Conservation (phyloP, 2,888 invertebrate genomes). For the Liposcelis brunnea region DNA sequence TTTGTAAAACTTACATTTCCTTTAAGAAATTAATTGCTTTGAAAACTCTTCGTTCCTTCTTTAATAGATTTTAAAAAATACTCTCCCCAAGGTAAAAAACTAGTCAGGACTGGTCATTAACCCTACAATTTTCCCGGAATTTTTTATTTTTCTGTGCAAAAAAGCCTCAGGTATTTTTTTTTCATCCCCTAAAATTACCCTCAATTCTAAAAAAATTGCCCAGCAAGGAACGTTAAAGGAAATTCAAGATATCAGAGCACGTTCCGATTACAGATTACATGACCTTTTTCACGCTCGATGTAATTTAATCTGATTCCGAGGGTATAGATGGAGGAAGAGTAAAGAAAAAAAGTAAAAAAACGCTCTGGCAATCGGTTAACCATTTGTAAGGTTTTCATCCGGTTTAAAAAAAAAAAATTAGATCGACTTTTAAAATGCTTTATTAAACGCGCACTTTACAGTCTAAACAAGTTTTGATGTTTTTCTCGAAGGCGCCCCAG, state of each 20-base stretch:
- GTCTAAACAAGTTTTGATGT: no score
- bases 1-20: conserved; percentile 15
- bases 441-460: no score
- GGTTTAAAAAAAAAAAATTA: conserved; percentile 11
- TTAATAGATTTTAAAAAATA: conserved; percentile 1
- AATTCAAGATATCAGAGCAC: conserved; percentile 2
- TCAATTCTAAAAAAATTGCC: conserved; percentile 9
- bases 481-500: no score
- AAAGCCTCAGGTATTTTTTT: no score
- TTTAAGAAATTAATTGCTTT: no score
- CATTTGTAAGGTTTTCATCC: no score
- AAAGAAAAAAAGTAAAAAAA: no score
- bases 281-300: no score
- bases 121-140: no score
- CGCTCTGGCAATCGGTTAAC: no score
- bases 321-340: not conserved
- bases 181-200: not conserved
- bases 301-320: not conserved
- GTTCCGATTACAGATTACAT: conserved; percentile 1
- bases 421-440: conserved; percentile 7
- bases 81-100: conserved; percentile 16
- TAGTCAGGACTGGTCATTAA: no score
- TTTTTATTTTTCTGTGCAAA: conserved; percentile 12
- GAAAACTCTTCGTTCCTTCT: conserved; percentile 12
- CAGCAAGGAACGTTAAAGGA: conserved; percentile 5